Base-by-base conservation (phyloP, 2,113 vertebrate species). In the Pholis gunnellus region DNA sequence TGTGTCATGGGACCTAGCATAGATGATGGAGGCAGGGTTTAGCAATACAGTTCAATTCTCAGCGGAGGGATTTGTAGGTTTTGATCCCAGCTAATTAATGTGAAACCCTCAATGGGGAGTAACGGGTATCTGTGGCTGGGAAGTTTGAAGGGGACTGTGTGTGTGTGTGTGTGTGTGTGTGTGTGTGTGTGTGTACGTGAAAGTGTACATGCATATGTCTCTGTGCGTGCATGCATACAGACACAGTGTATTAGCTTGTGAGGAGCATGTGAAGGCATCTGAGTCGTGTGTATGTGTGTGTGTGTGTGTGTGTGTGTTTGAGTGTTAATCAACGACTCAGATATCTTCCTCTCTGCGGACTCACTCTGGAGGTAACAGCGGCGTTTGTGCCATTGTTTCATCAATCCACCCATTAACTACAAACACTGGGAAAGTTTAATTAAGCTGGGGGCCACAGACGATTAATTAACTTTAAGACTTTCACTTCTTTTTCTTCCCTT, bases 401-500 rank as follows among this genome's bases (percentile, higher is more conserved):
- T 81, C 90, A 84, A 87, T 91, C 85, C 82, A 77, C 78, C 83
- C 84, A 88, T 89, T 93, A 93, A 89, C 88, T 89, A 84, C 89
- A 91, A 92, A 93, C 92, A 93, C 79, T 85, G 87, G 79, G 83
- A 92, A 91, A 91, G 84, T 93, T 92, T 89, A 94, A 94, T 94
- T 86, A 91, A 89, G 73, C 88, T 20, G 67, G 73, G 54, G 68
- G 87, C 81, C 87, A 72, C 78, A 86, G 80, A 92, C 70, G 78
- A 87, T 93, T 93, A 91, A 94, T 94, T 92, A 93, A 92, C 91
- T 92, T 89, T 86, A 89, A 92, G 82, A 92, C 89, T 84, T 83
- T 68, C 68, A 40, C 76, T 71, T 70, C 83, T 76, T 83, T 85
- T 84, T 79, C 75, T 81, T 79, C 70, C 74, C 86, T 69, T 34